phyloP scores from a whole-genome alignment of 1,140 invertebrate genomes.

The Tachypleus tridentatus region DNA sequence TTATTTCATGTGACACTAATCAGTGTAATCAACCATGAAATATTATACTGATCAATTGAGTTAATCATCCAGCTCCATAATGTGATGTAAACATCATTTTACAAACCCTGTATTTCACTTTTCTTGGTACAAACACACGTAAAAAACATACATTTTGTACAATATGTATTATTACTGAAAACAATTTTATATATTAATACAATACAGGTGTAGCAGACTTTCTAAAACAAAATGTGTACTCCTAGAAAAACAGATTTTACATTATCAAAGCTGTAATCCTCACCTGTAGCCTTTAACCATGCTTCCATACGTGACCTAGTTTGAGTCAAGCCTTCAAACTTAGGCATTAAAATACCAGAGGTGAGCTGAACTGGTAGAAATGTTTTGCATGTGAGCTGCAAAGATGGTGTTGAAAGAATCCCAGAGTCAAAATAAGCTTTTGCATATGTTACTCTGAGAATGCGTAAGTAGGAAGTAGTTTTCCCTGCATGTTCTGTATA shows the following conservation, averaged over 20 bases:
- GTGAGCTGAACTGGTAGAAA: conserved; percentile 17
- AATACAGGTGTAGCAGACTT: no score
- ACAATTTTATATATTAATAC: no score
- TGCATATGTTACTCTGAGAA: conserved; percentile 22
- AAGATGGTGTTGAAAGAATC: background rate
- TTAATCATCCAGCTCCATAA: no score
- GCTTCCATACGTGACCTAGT: conserved; percentile 14
- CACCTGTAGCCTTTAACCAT: conserved; percentile 21
- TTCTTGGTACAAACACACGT: no score
- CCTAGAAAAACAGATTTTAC: background rate
- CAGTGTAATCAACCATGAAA: no score
- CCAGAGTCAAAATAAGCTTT: conserved; percentile 2
- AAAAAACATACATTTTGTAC: no score
- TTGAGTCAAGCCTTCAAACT: conserved; percentile 15
- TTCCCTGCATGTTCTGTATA: conserved; percentile 23
- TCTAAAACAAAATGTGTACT: no score
- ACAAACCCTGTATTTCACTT: no score
- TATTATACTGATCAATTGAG: no score
- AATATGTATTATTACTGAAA: no score
- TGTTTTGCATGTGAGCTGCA: conserved; percentile 18
- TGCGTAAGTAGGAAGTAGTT: conserved; percentile 21
- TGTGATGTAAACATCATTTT: no score
- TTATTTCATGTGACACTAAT: no score
- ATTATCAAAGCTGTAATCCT: background rate
- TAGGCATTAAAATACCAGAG: conserved; percentile 8